Conservation (phyloP, 2,888 invertebrate species). For the Mallateleia sp. region DNA sequence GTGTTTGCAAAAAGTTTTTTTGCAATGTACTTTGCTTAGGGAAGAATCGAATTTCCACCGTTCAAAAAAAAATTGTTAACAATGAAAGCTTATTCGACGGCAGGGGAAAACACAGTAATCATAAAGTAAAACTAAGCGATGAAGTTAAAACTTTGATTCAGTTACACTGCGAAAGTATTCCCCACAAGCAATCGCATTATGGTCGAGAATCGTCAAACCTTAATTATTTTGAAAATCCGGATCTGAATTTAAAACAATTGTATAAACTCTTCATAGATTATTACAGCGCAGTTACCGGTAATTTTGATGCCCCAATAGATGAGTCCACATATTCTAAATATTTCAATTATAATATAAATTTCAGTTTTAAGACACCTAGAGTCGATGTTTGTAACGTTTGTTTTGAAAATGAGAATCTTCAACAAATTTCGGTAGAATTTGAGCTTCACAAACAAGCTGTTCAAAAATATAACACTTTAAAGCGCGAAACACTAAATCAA, state of each 20-base stretch:
- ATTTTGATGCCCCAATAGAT: conserved; percentile 19
- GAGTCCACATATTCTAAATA: conserved; percentile 46
- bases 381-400: conserved; percentile 42
- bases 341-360: conserved; percentile 54
- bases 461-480: not conserved
- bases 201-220: conserved; percentile 19
- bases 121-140: conserved; percentile 48
- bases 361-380: conserved; percentile 29
- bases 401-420: conserved; percentile 8
- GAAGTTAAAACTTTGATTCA: conserved; percentile 52
- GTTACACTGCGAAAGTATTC: conserved; percentile 54
- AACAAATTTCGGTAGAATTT: conserved; percentile 4
- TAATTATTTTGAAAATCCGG: conserved; percentile 52
- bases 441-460: not conserved
- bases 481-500: conserved; percentile 22
- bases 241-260: conserved; percentile 14
- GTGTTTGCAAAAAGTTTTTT: conserved; percentile 37
- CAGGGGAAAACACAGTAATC: conserved; percentile 56
- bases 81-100: conserved; percentile 23
- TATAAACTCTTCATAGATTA: conserved; percentile 24
- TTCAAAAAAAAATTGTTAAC: conserved; percentile 50
- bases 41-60: conserved; percentile 9
- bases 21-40: conserved; percentile 21
- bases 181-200: conserved; percentile 57
- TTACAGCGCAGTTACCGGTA: conserved; percentile 4